Evolutionary conservation across 2,888 invertebrate genomes (phyloP), one percentile per base, ranked within the genome.

Genomic region (Eretmocerus hayati): DNA sequence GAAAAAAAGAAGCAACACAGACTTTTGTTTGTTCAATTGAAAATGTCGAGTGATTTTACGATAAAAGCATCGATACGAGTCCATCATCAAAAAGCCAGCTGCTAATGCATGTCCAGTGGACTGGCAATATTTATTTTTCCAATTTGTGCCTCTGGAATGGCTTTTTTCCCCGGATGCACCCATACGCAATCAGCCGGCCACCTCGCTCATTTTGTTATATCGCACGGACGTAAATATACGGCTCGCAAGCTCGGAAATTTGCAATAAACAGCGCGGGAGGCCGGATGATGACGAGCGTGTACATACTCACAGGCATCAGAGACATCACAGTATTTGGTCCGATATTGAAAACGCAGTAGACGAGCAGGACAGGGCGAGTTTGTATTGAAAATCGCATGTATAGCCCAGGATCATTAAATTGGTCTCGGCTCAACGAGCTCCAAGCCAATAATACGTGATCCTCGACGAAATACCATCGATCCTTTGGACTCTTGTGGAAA

Each of bases 361-460:
- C n/a, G n/a, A n/a, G n/a, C n/a, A n/a, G n/a, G n/a, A n/a, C n/a
- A n/a, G n/a, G n/a, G n/a, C n/a, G n/a, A n/a, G n/a, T n/a, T n/a
- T n/a, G n/a, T n/a, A n/a, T n/a, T n/a, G n/a, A n/a, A n/a, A n/a
- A n/a, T n/a, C n/a, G n/a, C n/a, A n/a, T n/a, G n/a, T n/a, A n/a
- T n/a, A n/a, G 19, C 22, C 50, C 57, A 62, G 58, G 64, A 65
- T 65, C 64, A 63, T 63, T 64, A 65, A 67, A 67, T 66, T 63
- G 64, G 59, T 63, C 57, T 58, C 58, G 63, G 62, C 53, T 64
- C 59, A 67, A 58, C 59, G 64, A 61, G 50, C 57, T 58, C 57
- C 59, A 58, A 58, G 56, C 59, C 23, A n/a, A n/a, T n/a, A n/a
- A n/a, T n/a, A n/a, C n/a, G n/a, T n/a, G n/a, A n/a, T n/a, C n/a